phyloP scores from a whole-genome alignment of 1,140 invertebrate species.

The Anastrepha ludens region DNA sequence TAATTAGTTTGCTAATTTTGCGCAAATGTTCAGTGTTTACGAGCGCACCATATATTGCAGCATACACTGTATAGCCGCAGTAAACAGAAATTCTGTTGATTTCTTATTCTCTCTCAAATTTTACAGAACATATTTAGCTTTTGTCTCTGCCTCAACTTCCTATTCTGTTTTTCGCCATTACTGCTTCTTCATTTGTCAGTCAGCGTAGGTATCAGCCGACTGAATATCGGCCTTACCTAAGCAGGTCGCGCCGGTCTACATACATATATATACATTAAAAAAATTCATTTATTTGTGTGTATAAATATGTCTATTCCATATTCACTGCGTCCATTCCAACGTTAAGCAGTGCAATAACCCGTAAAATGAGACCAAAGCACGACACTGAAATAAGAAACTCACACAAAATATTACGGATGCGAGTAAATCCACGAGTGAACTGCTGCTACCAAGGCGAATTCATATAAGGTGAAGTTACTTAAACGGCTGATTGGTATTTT shows the following conservation, averaged over 20 bases:
- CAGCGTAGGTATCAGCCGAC: background rate
- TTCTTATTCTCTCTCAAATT: constrained; percentile 20
- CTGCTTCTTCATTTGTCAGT: constrained; percentile 4
- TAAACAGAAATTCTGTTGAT: constrained; percentile 10
- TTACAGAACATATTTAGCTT: background rate
- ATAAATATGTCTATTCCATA: background rate
- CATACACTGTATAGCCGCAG: background rate
- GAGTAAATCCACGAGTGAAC: background rate
- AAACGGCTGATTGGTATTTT: no score
- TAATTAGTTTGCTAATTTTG: background rate
- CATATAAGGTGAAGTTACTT: no score
- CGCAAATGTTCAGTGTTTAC: constrained; percentile 8
- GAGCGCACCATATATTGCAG: background rate
- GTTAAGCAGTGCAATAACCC: constrained; percentile 42
- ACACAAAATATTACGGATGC: constrained; percentile 27
- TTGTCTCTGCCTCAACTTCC: background rate
- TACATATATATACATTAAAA: background rate
- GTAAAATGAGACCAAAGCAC: constrained; percentile 47
- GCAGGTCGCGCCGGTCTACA: constrained; percentile 21
- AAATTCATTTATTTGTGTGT: background rate
- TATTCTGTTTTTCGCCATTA: no score
- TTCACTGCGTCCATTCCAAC: constrained; percentile 8
- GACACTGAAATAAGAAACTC: constrained; percentile 46
- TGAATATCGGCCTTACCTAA: constrained; percentile 9
- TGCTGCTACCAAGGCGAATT: no score